Base-by-base conservation (phyloP, 1,140 invertebrate species). In the Tenebrio molitor region DNA sequence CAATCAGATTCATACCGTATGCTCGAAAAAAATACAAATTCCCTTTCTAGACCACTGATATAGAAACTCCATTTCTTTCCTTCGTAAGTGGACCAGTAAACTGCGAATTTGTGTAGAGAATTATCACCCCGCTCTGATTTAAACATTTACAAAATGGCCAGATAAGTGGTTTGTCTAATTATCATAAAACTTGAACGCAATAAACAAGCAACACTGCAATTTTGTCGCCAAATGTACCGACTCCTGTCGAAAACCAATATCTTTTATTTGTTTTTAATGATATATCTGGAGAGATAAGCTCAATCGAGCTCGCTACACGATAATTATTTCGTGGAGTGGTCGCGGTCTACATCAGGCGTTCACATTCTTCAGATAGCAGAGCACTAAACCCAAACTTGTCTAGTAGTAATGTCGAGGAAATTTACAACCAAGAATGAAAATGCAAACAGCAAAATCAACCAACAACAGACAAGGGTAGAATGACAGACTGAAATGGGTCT, bases 121-220 rank as follows among this genome's bases (percentile, higher is more conserved):
- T 17, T n/a, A n/a, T n/a, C n/a, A n/a, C n/a, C n/a, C n/a, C n/a
- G n/a, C n/a, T n/a, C n/a, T 58, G 50, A 58, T 53, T 53, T 53
- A 21, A 21, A 23, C 25, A 1, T 23, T 17, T 16, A 46, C 4
- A 46, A 53, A 53, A 25, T 53, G 16, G 25, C 1, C 2, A 8
- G 17, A 53, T 21, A 58, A 58, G 50, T 58, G 50, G 25, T 58
- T 58, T 15, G 19, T 7, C 23, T 23, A 58, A 58, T 58, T 58
- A 58, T 12, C 23, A 29, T 58, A 58, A 58, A 58, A 14, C 36
- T 39, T 39, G 36, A 29, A 5, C n/a, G 3, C 4, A 39, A 39
- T 12, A 0, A 39, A 2, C 36, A 7, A 39, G 3, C 4, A 39
- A 39, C 6, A 39, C 2, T n/a, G 2, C 2, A n/a, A 10, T 33